phyloP scores from a whole-genome alignment of 2,888 invertebrate species.

The Ochlodes sylvanus region DNA sequence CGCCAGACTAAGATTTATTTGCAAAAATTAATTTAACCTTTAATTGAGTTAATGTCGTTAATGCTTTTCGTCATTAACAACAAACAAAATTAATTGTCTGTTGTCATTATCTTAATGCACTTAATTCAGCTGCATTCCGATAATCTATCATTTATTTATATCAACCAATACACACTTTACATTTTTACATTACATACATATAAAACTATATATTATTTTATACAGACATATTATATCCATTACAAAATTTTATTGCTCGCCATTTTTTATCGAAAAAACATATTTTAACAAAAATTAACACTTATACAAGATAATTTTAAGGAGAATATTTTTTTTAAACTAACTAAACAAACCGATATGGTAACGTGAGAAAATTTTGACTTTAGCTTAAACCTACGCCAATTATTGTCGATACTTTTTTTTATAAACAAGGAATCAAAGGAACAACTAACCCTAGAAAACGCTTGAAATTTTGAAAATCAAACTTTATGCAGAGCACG shows the following conservation, averaged over 20 bases:
- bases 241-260: slow-evolving; percentile 26
- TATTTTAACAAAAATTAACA: slow-evolving; percentile 8
- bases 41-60: too few relatives aligned
- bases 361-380: slow-evolving; percentile 50
- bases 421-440: slow-evolving; percentile 37
- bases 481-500: too few relatives aligned
- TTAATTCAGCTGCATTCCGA: not conserved
- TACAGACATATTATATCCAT: slow-evolving; percentile 7
- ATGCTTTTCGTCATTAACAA: too few relatives aligned
- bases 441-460: slow-evolving; percentile 32
- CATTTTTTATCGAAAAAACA: slow-evolving; percentile 6
- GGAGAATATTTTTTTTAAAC: slow-evolving; percentile 32
- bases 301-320: slow-evolving; percentile 22
- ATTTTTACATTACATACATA: slow-evolving; percentile 24
- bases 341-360: slow-evolving; percentile 42
- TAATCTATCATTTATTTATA: not conserved
- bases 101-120: slow-evolving; percentile 10
- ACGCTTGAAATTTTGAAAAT: not conserved
- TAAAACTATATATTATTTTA: slow-evolving; percentile 12
- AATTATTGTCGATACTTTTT: slow-evolving; percentile 50
- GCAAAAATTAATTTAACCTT: too few relatives aligned
- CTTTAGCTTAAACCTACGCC: slow-evolving; percentile 47
- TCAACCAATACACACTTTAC: slow-evolving; percentile 3
- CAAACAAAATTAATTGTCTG: too few relatives aligned
- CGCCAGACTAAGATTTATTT: too few relatives aligned